These are phyloP conservation scores for Mesocentrotus franciscanus DNA, from an alignment of 53 echinoderm and acorn worm genomes.

Conservation along the genomic window DNA sequence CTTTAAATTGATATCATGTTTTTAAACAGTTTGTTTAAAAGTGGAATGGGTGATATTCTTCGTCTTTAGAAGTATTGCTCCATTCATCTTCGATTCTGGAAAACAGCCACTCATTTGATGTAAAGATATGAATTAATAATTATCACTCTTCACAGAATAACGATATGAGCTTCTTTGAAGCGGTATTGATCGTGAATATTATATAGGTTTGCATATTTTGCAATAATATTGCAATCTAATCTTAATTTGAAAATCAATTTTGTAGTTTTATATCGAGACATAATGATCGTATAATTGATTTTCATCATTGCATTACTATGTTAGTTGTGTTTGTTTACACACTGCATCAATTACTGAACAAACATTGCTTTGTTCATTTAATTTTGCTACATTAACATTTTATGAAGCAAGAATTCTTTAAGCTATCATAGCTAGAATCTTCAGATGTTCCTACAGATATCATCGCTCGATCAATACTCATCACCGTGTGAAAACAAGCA, in stretches of 20 bases:
- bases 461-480: conserved; percentile 18
- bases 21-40: too few species aligned
- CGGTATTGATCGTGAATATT: too few species aligned
- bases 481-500: neutral
- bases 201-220: neutral
- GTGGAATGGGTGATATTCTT: too few species aligned
- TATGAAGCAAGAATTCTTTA: too few species aligned
- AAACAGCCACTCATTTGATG: neutral
- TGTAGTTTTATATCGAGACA: neutral
- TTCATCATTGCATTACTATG: neutral
- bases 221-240: neutral
- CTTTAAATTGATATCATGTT: too few species aligned
- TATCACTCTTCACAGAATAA: neutral
- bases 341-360: too few species aligned
- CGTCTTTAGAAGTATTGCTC: too few species aligned
- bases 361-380: too few species aligned
- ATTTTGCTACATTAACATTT: too few species aligned
- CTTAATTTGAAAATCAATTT: neutral
- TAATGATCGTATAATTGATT: neutral
- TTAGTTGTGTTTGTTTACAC: too few species aligned
- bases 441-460: neutral
- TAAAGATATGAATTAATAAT: neutral
- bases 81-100: neutral
- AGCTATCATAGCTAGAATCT: neutral
- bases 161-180: neutral